Base-by-base conservation (phyloP, 2,113 vertebrate genomes). In the Peromyscus leucopus region DNA sequence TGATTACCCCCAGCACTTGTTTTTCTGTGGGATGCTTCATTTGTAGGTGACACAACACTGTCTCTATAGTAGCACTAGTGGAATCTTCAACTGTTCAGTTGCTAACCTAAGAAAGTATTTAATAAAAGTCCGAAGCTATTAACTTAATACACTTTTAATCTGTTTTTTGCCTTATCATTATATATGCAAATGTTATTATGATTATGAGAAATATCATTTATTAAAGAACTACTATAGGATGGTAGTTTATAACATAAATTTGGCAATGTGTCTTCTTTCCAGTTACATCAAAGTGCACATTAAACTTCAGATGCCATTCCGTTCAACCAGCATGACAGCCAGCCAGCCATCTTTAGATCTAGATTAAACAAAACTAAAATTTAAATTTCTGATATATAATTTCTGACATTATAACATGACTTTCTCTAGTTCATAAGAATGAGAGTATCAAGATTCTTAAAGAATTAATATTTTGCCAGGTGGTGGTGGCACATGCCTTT, bases 191-290 rank as follows among this genome's bases (percentile, higher is more conserved):
- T 6, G 1, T 88, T 90, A 83, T 91, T 69, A 89, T 91, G 94
- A 96, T 79, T 74, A 57, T 46, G 2, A 95, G 90, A 9, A 57
- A 63, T 86, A 16, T 85, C 4, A 93, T n/a, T 89, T 76, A 79
- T 51, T 48, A 80, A 91, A 65, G 13, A 7, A 69, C 28, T 76
- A 33, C 39, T 94, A 71, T 1, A 94, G 16, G 59, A 55, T 94
- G 13, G 89, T 59, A 80, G 55, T 48, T 95, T 87, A 91, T 87
- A 91, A 96, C 65, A 91, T 13, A 67, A 90, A 94, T 85, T 89
- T 93, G 28, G n/a, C 91, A 94, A 83, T 63, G 5, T 86, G 65
- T 28, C 31, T 86, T 80, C 91, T 91, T 95, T 93, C 13, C 76
- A 79, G 19, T 91, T 95, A 94, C 33, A 55, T 5, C 24, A 86